These are phyloP conservation scores for Siniperca obscura DNA, from an alignment of 2,797 vertebrate species.

Conservation along the genomic window DNA sequence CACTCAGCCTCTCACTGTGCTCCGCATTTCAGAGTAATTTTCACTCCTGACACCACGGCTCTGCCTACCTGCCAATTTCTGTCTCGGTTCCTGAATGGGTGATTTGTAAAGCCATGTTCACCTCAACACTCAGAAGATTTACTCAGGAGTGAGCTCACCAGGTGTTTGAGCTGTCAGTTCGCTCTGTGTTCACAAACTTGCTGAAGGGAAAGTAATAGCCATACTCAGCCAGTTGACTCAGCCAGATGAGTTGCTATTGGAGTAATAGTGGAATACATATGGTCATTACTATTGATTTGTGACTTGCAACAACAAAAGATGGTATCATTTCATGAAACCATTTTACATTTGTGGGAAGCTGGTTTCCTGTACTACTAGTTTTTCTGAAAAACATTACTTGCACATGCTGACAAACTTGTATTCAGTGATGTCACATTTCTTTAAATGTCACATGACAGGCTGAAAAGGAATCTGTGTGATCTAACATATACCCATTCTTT, in stretches of 20 bases:
- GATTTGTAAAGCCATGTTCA: conserved; percentile 84
- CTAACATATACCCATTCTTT: background rate
- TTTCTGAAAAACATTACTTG: background rate
- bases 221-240: conserved; percentile 65
- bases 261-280: conserved; percentile 34
- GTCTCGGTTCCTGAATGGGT: conserved; percentile 80
- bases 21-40: conserved; percentile 82
- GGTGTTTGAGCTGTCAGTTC: conserved; percentile 80
- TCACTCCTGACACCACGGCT: conserved; percentile 79
- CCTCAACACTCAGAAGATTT: conserved; percentile 81
- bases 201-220: conserved; percentile 76
- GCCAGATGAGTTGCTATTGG: conserved; percentile 49
- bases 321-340: conserved; percentile 19
- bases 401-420: background rate
- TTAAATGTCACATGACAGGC: conserved; percentile 3
- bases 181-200: conserved; percentile 77
- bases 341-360: background rate
- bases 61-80: conserved; percentile 84
- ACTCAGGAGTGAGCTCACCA: conserved; percentile 78
- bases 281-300: conserved; percentile 39
- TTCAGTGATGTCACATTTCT: conserved; percentile 8
- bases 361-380: conserved; percentile 8
- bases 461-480: background rate
- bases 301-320: conserved; percentile 30
- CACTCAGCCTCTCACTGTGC: conserved; percentile 71